Evolutionary conservation across 2,888 invertebrate genomes (phyloP).

Genomic region (Hypomecis punctinalis): DNA sequence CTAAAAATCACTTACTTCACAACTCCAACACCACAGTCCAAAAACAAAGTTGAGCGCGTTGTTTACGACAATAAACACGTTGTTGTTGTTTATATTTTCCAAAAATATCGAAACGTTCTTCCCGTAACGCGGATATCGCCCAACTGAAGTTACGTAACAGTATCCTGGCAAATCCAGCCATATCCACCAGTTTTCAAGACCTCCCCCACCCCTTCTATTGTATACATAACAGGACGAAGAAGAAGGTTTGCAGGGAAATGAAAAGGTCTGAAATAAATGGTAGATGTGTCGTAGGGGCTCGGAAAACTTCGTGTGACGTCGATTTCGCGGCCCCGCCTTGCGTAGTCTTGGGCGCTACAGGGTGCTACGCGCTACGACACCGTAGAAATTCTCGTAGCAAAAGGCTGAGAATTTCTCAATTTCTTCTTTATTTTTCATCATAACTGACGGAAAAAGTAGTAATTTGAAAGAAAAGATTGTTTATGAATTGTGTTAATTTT

Average conservation of each 20-base stretch:
- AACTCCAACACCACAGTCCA: slow-evolving; percentile 49
- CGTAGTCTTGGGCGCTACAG: slow-evolving; percentile 48
- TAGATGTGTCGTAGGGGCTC: slow-evolving; percentile 58
- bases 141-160: slow-evolving; percentile 80
- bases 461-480: too few species aligned
- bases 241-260: slow-evolving; percentile 11
- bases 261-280: slow-evolving; percentile 55
- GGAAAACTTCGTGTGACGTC: slow-evolving; percentile 65
- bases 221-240: not conserved
- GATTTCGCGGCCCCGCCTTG: slow-evolving; percentile 67
- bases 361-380: slow-evolving; percentile 44
- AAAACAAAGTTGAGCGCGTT: slow-evolving; percentile 56
- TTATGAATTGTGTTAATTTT: not conserved
- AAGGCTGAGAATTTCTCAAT: not conserved
- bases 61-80: slow-evolving; percentile 81
- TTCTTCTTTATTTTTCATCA: too few species aligned
- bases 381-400: slow-evolving; percentile 50
- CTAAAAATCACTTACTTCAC: slow-evolving; percentile 47
- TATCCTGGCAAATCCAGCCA: slow-evolving; percentile 67
- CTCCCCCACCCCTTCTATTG: slow-evolving; percentile 45
- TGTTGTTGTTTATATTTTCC: slow-evolving; percentile 80
- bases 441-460: not conserved
- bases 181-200: slow-evolving; percentile 53
- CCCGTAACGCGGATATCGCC: slow-evolving; percentile 60
- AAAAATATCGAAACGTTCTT: slow-evolving; percentile 58